Conservation (phyloP, 2,113 vertebrate genomes). For the Engraulis encrasicolus region DNA sequence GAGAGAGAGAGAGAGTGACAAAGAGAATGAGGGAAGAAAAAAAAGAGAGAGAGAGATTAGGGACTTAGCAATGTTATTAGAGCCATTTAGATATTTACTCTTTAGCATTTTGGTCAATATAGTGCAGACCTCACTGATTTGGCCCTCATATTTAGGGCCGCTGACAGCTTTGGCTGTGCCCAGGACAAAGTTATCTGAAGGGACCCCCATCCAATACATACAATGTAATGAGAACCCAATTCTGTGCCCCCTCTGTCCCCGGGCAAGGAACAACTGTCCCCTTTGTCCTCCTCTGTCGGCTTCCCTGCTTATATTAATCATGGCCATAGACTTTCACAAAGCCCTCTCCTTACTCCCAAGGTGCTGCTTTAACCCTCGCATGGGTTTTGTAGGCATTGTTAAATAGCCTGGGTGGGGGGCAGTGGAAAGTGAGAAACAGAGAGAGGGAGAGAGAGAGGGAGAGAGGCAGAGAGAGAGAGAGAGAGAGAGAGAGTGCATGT, state of each 20-base stretch:
- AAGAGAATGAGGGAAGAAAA: background rate
- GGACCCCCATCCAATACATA: no score
- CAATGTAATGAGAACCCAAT: no score
- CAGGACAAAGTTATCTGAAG: no score
- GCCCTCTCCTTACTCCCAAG: background rate
- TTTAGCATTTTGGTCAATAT: conserved; percentile 26
- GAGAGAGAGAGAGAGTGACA: background rate
- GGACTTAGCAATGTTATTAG: conserved; percentile 39
- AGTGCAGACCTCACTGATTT: conserved; percentile 5
- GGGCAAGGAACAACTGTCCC: no score
- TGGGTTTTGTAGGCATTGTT: background rate
- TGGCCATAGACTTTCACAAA: conserved; percentile 13
- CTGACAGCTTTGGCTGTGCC: no score
- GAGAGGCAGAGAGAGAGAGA: background rate
- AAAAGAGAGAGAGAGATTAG: conserved; percentile 32
- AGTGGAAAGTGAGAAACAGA: background rate
- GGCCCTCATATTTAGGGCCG: no score
- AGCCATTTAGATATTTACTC: conserved; percentile 49
- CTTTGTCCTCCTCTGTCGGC: no score
- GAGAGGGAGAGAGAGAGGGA: background rate
- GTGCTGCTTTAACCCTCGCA: background rate
- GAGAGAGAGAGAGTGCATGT: background rate
- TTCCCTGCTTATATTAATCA: no score
- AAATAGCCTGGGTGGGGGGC: background rate
- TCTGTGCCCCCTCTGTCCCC: no score